Conservation (phyloP, 2,113 vertebrate species). For the Parotia lawesii region DNA sequence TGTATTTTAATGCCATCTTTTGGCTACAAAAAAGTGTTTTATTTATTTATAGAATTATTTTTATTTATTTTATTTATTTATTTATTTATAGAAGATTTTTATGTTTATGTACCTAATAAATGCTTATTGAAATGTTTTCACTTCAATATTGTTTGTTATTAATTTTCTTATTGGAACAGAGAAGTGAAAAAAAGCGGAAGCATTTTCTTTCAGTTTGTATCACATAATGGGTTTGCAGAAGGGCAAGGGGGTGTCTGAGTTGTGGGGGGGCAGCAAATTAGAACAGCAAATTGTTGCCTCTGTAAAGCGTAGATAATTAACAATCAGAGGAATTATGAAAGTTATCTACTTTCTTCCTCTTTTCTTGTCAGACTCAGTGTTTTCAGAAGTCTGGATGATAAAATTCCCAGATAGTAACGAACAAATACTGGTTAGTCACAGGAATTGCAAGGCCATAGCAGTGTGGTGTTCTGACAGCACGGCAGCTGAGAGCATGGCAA, state of each 20-base stretch:
- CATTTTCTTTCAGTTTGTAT: neutral
- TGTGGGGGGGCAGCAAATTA: neutral
- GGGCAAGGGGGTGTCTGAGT: neutral
- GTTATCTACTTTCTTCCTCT: neutral
- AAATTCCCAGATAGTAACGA: neutral
- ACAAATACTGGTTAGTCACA: neutral
- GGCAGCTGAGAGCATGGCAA: neutral
- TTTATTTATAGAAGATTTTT: neutral
- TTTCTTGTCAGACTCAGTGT: neutral
- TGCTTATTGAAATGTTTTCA: neutral
- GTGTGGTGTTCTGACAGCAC: neutral
- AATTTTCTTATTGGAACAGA: neutral
- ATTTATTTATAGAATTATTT: neutral
- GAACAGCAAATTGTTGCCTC: neutral
- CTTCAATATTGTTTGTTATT: neutral
- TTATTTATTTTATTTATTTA: neutral
- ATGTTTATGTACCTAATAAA: slow-evolving; percentile 1
- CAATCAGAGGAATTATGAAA: neutral
- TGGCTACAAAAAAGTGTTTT: neutral
- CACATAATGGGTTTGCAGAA: neutral
- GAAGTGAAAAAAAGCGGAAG: neutral
- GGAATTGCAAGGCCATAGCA: neutral
- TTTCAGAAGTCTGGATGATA: neutral
- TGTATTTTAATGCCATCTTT: neutral
- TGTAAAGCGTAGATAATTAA: neutral